Percentiles rank a stretch among this genome's conserved stretches.
Evolutionary conservation across 2,113 vertebrate genomes (phyloP).

Genomic region (Bolborhynchus lineola): DNA sequence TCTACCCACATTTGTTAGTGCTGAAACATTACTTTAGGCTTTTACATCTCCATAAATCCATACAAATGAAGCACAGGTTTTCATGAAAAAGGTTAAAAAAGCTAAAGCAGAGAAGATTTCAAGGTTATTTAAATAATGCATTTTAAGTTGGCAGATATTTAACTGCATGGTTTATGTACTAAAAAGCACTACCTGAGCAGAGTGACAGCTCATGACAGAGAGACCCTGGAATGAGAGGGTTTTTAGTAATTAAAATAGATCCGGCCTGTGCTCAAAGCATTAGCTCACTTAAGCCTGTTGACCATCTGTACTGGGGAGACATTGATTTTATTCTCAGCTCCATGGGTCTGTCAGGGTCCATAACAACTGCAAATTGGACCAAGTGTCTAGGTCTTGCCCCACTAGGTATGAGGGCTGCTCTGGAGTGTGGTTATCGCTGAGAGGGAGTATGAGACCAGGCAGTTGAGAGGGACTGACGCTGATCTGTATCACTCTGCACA

Average conservation of each 20-base stretch:
- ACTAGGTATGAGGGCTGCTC: neutral
- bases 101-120: slow-evolving; percentile 41
- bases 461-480: neutral
- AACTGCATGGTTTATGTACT: slow-evolving; percentile 35
- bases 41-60: slow-evolving; percentile 68
- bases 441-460: neutral
- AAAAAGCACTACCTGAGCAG: slow-evolving; percentile 47
- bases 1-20: slow-evolving; percentile 67
- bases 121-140: slow-evolving; percentile 60
- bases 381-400: neutral
- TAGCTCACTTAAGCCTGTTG: slow-evolving; percentile 52
- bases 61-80: slow-evolving; percentile 52
- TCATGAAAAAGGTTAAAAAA: slow-evolving; percentile 38
- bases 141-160: slow-evolving; percentile 64
- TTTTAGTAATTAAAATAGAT: slow-evolving; percentile 69
- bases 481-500: neutral
- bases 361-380: neutral
- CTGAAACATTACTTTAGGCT: slow-evolving; percentile 70
- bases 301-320: slow-evolving; percentile 53
- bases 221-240: slow-evolving; percentile 6
- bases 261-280: slow-evolving; percentile 47
- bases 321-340: slow-evolving; percentile 39
- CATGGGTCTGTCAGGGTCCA: neutral
- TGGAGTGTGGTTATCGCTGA: neutral
- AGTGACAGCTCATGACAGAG: slow-evolving; percentile 26